Conservation (phyloP, 2,797 vertebrate species). For the Pipistrellus pipistrellus region DNA sequence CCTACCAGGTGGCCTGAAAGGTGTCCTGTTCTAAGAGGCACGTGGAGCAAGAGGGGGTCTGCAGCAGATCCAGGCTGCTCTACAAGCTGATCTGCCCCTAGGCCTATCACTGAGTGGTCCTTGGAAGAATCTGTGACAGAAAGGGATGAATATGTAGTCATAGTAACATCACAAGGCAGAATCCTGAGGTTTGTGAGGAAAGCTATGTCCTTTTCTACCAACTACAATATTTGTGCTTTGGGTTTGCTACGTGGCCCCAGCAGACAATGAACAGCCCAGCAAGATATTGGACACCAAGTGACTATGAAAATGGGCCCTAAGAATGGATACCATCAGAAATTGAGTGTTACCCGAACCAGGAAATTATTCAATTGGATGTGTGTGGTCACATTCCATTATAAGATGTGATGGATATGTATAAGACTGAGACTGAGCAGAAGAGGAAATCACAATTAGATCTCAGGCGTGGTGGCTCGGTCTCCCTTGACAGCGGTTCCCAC, state of each 20-base stretch:
- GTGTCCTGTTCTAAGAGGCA: neutral
- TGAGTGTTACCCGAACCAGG: neutral
- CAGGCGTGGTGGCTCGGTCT: neutral
- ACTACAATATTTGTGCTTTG: neutral
- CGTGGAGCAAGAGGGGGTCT: neutral
- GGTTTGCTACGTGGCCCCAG: neutral
- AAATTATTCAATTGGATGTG: neutral
- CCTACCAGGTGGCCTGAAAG: neutral
- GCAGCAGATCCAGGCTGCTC: neutral
- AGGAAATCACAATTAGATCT: neutral
- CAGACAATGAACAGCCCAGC: neutral
- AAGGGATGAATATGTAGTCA: neutral
- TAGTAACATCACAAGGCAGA: neutral
- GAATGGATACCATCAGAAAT: neutral
- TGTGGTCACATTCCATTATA: neutral
- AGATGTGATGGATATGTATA: neutral
- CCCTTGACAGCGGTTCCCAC: neutral
- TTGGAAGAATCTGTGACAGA: neutral
- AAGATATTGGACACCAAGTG: neutral
- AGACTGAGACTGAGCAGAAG: neutral
- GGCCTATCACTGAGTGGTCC: too few relatives aligned
- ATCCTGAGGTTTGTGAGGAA: neutral
- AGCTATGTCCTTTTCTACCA: neutral
- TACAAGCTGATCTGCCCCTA: neutral
- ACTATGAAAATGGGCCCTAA: neutral